These are phyloP conservation scores for Mesorhabditis spiculigera DNA, from an alignment of 2,888 invertebrate genomes.

Conservation along the genomic window DNA sequence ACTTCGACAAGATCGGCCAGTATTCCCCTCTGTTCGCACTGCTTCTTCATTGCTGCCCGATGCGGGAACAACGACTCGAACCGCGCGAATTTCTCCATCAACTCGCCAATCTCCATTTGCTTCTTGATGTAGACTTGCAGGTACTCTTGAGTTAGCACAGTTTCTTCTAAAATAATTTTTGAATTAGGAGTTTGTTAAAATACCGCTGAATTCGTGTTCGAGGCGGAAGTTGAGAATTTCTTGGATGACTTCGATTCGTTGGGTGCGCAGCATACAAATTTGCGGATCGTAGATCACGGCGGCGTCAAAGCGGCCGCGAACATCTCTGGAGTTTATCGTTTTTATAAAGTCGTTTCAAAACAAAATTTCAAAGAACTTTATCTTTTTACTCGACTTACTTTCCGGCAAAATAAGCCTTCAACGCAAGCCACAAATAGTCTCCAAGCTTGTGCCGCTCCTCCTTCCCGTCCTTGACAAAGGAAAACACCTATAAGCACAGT, in stretches of 20 bases:
- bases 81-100: background rate
- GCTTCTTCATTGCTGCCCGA: background rate
- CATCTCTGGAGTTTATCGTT: background rate
- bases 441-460: conserved; percentile 32
- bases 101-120: background rate
- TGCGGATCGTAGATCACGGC: background rate
- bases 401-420: conserved; percentile 44
- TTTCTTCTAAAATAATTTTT: background rate
- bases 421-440: conserved; percentile 48
- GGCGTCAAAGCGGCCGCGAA: conserved; percentile 2
- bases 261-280: background rate
- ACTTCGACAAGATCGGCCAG: background rate
- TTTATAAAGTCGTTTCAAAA: background rate
- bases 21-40: background rate
- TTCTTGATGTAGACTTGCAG: background rate
- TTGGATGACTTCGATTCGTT: background rate
- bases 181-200: no score
- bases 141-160: background rate
- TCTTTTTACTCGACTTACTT: conserved; percentile 15
- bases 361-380: no score
- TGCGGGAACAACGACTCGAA: background rate
- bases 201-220: background rate
- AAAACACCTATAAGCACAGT: background rate
- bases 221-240: conserved; percentile 3
- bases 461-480: background rate